Evolutionary conservation across 2,888 invertebrate species (phyloP).

Genomic region (Papilio protenor): DNA sequence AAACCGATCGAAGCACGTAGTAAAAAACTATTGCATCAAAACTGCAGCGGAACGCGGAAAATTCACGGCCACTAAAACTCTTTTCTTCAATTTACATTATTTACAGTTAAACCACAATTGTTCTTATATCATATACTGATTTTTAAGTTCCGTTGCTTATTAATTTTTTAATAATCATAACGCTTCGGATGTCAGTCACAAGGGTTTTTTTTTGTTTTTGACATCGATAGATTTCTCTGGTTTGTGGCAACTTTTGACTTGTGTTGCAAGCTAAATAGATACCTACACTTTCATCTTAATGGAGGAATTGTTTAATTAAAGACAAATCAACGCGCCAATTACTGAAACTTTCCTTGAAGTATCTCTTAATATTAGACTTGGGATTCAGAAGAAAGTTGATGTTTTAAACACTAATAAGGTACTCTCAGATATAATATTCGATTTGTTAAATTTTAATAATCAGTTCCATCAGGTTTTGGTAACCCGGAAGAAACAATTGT

Average conservation of each 20-base stretch:
- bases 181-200: not conserved
- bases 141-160: not conserved
- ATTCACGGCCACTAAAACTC: slow-evolving; percentile 11
- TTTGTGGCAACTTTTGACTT: not conserved
- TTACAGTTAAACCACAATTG: slow-evolving; percentile 8
- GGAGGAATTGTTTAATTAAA: not conserved
- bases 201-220: not conserved
- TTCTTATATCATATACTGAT: not conserved
- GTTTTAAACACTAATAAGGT: too few relatives aligned
- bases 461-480: too few relatives aligned
- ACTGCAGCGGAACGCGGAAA: slow-evolving; percentile 2
- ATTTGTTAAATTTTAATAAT: too few relatives aligned
- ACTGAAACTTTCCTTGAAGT: not conserved
- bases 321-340: not conserved
- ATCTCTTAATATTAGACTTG: not conserved
- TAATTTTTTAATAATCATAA: not conserved
- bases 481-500: too few relatives aligned
- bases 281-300: not conserved
- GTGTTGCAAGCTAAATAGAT: not conserved
- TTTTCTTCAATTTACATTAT: slow-evolving; percentile 37
- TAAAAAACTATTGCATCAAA: slow-evolving; percentile 34
- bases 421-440: too few relatives aligned
- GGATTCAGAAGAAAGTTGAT: not conserved
- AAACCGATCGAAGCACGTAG: slow-evolving; percentile 38
- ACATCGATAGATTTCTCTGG: not conserved